Conservation (phyloP, 2,113 vertebrate species). For the Pterocles gutturalis region DNA sequence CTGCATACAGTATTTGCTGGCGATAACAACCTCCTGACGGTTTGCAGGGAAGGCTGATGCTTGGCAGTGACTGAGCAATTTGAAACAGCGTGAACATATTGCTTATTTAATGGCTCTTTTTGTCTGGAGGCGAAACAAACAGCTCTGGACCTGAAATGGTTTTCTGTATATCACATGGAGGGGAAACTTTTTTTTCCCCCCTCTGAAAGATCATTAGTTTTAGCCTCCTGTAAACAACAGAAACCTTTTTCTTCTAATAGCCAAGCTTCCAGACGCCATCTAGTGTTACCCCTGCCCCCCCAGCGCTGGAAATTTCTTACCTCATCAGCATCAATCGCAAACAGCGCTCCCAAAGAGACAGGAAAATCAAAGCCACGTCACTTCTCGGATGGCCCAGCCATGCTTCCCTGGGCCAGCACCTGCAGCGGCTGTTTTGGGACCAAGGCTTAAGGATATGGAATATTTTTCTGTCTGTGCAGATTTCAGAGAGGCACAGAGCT, state of each 20-base stretch:
- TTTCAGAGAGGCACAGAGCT: not conserved
- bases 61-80: not conserved
- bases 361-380: not conserved
- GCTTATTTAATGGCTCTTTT: not conserved
- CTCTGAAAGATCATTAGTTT: not conserved
- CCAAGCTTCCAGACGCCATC: slow-evolving; percentile 39
- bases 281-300: not conserved
- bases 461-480: not conserved
- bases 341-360: not conserved
- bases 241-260: not conserved
- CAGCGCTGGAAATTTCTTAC: not conserved
- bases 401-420: not conserved
- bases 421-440: not conserved
- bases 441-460: not conserved
- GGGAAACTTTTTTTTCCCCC: not conserved
- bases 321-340: not conserved
- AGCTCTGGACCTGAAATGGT: not conserved
- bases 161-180: not conserved
- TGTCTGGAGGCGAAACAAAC: not conserved
- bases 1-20: not conserved
- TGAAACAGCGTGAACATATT: not conserved
- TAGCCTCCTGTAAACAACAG: not conserved
- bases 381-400: not conserved
- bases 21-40: not conserved
- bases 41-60: not conserved